phyloP scores from a whole-genome alignment of 2,113 vertebrate genomes.

The Callionymus lyra region DNA sequence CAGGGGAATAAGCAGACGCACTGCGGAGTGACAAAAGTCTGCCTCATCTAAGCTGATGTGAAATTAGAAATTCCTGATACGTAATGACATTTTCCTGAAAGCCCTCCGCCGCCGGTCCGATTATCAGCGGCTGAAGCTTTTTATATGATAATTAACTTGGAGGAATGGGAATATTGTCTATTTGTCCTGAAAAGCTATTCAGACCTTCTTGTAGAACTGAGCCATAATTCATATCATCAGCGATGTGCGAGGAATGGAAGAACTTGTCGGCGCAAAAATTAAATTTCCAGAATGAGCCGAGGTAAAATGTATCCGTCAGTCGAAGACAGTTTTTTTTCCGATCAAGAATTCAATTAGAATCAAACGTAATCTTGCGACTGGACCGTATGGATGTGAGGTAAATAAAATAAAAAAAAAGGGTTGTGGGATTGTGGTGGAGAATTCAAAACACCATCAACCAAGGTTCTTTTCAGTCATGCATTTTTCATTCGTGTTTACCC shows the following conservation, averaged over 20 bases:
- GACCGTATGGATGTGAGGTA: too few relatives aligned
- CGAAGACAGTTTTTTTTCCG: too few relatives aligned
- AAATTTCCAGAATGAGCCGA: too few relatives aligned
- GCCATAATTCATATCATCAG: conserved; percentile 32
- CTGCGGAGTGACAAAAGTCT: conserved; percentile 41
- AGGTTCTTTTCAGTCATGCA: too few relatives aligned
- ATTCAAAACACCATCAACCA: too few relatives aligned
- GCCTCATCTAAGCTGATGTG: conserved; percentile 40
- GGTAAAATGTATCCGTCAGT: too few relatives aligned
- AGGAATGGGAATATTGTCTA: conserved; percentile 48
- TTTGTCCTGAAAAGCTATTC: conserved; percentile 43
- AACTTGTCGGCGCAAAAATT: too few relatives aligned
- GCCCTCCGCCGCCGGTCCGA: conserved; percentile 37
- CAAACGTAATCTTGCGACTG: too few relatives aligned
- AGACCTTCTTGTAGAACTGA: conserved; percentile 34
- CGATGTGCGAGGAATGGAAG: conserved; percentile 7
- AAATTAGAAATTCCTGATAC: conserved; percentile 44
- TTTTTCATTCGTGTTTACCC: too few relatives aligned
- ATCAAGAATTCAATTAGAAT: too few relatives aligned
- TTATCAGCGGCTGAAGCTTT: conserved; percentile 43
- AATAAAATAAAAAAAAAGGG: too few relatives aligned
- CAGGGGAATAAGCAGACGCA: conserved; percentile 18
- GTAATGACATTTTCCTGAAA: conserved; percentile 49
- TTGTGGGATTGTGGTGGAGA: too few relatives aligned
- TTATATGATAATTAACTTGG: conserved; percentile 63